Base-by-base conservation (phyloP, 1,140 invertebrate species). In the Drosophila malerkotliana region DNA sequence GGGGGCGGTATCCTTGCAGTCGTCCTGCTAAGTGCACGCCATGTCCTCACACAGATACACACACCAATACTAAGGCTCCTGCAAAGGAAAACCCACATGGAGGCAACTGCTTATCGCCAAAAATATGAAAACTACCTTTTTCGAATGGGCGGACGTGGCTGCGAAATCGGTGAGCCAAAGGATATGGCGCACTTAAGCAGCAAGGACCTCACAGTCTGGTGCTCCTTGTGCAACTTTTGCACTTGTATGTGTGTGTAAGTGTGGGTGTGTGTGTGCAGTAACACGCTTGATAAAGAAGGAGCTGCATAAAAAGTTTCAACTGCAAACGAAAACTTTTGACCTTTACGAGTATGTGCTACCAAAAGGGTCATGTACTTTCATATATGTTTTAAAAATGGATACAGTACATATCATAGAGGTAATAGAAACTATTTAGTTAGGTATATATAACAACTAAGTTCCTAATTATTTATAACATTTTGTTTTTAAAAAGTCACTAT, bases 301-400 rank as follows among this genome's bases (percentile, higher is more conserved):
- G 69, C 72, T 81, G 81, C 77, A 87, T 63, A 84, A 63, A 85
- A 81, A 87, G 63, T 85, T 85, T 87, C 69, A 75, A 81, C 78
- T 87, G 82, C 82, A 82, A 87, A 74, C 77, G 81, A 85, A 85
- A 87, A 87, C 82, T 87, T 87, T 87, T 87, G 74, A 87, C 82
- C 78, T 87, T 87, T 85, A 72, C 84, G 74, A 69, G 66, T 56
- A 55, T 48, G 52, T 48, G 77, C 64, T 56, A 59, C 45, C 51
- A 71, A 60, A 37, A 34, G 54, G 48, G 12, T 39, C 51, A 56
- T 69, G 15, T 62, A 47, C 24, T 56, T 52, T 37, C 47, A 48
- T 41, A 47, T 48, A 55, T 34, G 14, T 32, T 1, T 21, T 7
- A 9, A 12, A 28, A 30, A 44, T 32, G 15, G 7, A 44, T 63